phyloP scores from a whole-genome alignment of 1,140 invertebrate species.

The Pseudomyrmex cubaensis region DNA sequence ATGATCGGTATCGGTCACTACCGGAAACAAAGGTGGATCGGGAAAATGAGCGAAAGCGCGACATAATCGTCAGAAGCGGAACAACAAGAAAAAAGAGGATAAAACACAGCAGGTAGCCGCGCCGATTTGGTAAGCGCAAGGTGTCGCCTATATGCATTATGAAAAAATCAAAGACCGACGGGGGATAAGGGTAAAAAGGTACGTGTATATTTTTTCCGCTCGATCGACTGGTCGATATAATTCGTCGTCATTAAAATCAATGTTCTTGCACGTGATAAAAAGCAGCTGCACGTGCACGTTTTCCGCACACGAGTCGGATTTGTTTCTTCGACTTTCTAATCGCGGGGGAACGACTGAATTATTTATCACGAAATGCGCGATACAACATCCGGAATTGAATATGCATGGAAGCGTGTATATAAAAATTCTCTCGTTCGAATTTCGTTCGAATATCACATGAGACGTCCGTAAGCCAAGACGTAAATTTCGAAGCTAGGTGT shows the following conservation, averaged over 20 bases:
- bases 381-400: slow-evolving; percentile 27
- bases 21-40: background rate
- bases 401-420: slow-evolving; percentile 27
- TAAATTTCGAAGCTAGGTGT: background rate
- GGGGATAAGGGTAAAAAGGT: slow-evolving; percentile 1
- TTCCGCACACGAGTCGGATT: background rate
- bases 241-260: slow-evolving; percentile 40
- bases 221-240: slow-evolving; percentile 6
- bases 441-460: background rate
- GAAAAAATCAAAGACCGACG: slow-evolving; percentile 1
- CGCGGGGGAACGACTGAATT: background rate
- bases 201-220: background rate
- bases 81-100: background rate
- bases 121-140: slow-evolving; percentile 9
- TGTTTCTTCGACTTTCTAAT: background rate
- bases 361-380: background rate
- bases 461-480: background rate
- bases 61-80: background rate
- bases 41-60: background rate
- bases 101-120: background rate
- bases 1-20: slow-evolving; percentile 24
- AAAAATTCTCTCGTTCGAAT: slow-evolving; percentile 12
- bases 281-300: slow-evolving; percentile 17
- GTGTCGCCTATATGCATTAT: slow-evolving; percentile 31
- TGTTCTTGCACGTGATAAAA: slow-evolving; percentile 19